Conservation (phyloP, 2,113 vertebrate genomes). For the Crotophaga sulcirostris region DNA sequence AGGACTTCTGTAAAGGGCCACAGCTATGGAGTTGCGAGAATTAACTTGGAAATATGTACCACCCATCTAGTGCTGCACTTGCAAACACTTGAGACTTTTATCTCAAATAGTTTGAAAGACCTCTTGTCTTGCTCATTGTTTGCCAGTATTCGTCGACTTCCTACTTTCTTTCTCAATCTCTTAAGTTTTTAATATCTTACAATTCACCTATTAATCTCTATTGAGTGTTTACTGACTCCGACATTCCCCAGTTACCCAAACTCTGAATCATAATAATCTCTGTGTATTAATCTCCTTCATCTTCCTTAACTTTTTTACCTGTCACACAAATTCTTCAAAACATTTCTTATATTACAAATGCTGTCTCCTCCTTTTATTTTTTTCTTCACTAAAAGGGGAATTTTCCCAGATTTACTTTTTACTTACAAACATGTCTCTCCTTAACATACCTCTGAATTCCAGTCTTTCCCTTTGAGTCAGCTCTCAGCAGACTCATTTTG, state of each 20-base stretch:
- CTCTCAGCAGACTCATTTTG: background rate
- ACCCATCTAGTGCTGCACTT: background rate
- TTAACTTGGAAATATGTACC: background rate
- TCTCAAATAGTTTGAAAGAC: background rate
- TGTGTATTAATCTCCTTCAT: background rate
- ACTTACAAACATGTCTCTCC: background rate
- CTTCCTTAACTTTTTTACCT: background rate
- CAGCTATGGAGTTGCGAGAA: background rate
- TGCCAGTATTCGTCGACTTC: background rate
- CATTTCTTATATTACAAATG: background rate
- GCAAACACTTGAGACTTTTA: background rate
- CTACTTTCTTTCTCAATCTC: background rate
- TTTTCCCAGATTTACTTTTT: background rate
- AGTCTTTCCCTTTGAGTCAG: background rate
- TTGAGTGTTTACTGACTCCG: background rate
- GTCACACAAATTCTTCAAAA: background rate
- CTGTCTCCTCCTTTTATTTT: background rate
- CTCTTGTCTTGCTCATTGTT: background rate
- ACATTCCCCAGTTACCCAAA: background rate
- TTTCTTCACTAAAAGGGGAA: background rate
- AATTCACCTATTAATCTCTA: background rate
- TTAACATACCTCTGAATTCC: background rate
- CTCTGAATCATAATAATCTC: background rate
- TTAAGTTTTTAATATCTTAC: background rate
- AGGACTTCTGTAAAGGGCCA: background rate